phyloP scores from a whole-genome alignment of 2,113 vertebrate species.

The Pseudonaja textilis region DNA sequence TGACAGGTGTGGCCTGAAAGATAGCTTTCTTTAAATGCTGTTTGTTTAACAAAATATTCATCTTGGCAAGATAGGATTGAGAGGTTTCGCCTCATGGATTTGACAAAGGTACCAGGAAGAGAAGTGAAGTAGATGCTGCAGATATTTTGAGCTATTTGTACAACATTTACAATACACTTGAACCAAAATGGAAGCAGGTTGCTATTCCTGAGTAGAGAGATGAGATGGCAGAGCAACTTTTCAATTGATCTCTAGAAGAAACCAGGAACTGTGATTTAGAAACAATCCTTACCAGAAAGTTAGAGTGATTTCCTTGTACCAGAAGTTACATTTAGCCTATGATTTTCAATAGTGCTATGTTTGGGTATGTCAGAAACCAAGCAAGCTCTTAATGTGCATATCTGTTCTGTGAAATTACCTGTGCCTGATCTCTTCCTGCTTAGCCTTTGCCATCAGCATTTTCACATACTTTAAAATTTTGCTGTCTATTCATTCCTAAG shows the following conservation, averaged over 20 bases:
- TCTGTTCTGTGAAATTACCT: background rate
- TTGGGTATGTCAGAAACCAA: slow-evolving; percentile 48
- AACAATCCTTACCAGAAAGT: background rate
- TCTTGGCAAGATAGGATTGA: background rate
- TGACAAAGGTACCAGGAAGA: background rate
- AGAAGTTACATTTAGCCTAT: background rate
- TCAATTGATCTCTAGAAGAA: background rate
- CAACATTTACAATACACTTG: background rate
- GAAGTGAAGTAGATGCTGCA: background rate
- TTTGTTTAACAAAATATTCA: no score
- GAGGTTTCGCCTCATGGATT: background rate
- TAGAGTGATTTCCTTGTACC: background rate
- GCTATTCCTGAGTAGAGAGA: background rate
- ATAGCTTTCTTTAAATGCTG: background rate
- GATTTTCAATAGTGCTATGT: slow-evolving; percentile 1
- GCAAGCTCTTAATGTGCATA: background rate
- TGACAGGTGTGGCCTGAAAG: background rate
- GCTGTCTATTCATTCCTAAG: background rate
- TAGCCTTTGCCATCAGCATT: background rate
- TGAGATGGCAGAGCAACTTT: background rate
- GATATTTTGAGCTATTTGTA: background rate
- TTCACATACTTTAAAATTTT: background rate
- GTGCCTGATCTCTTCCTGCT: background rate
- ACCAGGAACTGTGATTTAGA: background rate
- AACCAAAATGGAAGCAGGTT: background rate